These are phyloP conservation scores for Acleris emargana DNA, from an alignment of 2,888 invertebrate species.

Conservation along the genomic window DNA sequence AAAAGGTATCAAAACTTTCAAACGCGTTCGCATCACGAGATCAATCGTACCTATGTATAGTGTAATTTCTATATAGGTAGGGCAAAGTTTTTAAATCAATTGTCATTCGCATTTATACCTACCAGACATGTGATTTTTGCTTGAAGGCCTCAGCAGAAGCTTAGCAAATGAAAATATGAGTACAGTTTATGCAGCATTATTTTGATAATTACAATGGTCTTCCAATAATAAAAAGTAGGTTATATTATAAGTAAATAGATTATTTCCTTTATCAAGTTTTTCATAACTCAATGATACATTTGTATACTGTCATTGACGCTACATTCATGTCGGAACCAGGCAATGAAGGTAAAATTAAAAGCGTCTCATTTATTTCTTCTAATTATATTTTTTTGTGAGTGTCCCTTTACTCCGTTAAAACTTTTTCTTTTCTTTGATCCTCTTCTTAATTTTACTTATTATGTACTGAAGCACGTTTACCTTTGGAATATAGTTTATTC, in stretches of 20 bases:
- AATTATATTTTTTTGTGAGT: conserved; percentile 64
- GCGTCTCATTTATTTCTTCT: conserved; percentile 56
- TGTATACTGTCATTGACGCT: conserved; percentile 66
- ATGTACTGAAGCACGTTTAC: conserved; percentile 61
- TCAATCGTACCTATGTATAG: too few species aligned
- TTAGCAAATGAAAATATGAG: too few species aligned
- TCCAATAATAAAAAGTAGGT: background rate
- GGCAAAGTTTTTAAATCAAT: too few species aligned
- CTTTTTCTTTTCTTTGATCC: conserved; percentile 44
- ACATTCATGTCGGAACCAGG: conserved; percentile 79
- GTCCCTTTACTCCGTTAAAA: conserved; percentile 56
- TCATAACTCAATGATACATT: conserved; percentile 33
- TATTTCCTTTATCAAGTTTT: background rate
- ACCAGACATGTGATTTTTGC: too few species aligned
- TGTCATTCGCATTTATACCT: too few species aligned
- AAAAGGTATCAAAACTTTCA: background rate
- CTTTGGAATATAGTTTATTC: conserved; percentile 32
- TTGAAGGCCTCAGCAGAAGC: too few species aligned
- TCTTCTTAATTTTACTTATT: conserved; percentile 42
- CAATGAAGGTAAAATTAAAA: conserved; percentile 77
- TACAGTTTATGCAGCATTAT: background rate
- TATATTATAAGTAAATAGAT: background rate
- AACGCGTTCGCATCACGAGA: too few species aligned
- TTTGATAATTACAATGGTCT: background rate
- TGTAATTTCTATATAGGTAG: too few species aligned